A percentile compares a stretch with the other conserved stretches of the same genome.
Conservation (phyloP, 1,140 invertebrate genomes). For the Lerema accius region DNA sequence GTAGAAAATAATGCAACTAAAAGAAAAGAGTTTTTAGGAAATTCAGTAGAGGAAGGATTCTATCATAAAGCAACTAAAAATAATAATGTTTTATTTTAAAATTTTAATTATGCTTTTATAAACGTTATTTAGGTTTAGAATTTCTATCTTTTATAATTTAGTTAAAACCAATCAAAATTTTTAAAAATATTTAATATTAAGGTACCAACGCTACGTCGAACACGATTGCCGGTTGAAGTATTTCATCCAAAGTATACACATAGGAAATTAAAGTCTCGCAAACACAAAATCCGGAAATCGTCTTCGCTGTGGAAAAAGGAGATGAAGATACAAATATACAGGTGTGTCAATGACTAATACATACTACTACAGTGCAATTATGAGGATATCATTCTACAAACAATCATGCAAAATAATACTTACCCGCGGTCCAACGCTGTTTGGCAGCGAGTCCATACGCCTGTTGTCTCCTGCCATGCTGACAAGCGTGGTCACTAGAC, state of each 20-base stretch:
- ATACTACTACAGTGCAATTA: constrained; percentile 27
- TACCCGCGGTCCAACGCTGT: constrained; percentile 79
- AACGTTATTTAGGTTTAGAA: neutral
- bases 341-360: constrained; percentile 26
- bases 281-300: neutral
- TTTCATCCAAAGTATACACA: no score
- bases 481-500: constrained; percentile 89
- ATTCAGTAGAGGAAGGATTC: constrained; percentile 7
- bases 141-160: constrained; percentile 1
- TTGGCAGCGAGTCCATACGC: constrained; percentile 73
- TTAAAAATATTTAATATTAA: constrained; percentile 8
- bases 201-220: neutral
- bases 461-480: constrained; percentile 86
- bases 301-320: constrained; percentile 15
- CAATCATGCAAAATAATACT: constrained; percentile 57
- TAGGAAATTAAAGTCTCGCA: no score
- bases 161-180: constrained; percentile 1
- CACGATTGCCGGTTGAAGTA: neutral
- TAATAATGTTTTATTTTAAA: constrained; percentile 1
- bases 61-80: constrained; percentile 25
- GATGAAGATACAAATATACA: constrained; percentile 26
- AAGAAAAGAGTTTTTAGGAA: constrained; percentile 7
- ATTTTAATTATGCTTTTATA: constrained; percentile 20
- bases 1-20: constrained; percentile 1
- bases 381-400: constrained; percentile 28